Conservation (phyloP, 2,888 invertebrate species). For the Epinotia brunnichana region DNA sequence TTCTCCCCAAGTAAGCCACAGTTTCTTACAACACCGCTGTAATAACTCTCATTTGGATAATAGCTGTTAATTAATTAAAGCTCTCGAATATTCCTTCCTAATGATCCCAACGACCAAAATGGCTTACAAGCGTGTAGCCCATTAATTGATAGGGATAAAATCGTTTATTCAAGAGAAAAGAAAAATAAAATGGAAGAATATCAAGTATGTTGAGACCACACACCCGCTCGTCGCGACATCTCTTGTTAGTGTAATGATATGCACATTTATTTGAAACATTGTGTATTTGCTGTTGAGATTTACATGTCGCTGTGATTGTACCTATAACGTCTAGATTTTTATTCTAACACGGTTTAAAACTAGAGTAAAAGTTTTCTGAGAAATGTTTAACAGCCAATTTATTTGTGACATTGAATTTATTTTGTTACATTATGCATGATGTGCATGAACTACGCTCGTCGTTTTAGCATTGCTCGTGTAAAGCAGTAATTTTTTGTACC, state of each 20-base stretch:
- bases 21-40: conserved; percentile 48
- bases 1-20: conserved; percentile 38
- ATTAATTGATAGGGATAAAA: conserved; percentile 74
- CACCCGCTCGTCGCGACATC: conserved; percentile 65
- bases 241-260: conserved; percentile 79
- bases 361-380: conserved; percentile 9
- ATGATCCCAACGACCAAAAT: conserved; percentile 72
- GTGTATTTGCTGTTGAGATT: conserved; percentile 52
- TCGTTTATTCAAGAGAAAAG: conserved; percentile 55
- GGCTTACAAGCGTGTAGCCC: conserved; percentile 70
- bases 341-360: conserved; percentile 34
- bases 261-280: conserved; percentile 78
- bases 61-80: conserved; percentile 77
- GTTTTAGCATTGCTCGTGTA: conserved; percentile 5
- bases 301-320: conserved; percentile 33
- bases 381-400: conserved; percentile 25
- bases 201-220: conserved; percentile 72
- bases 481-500: background rate
- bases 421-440: conserved; percentile 16
- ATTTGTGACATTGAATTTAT: conserved; percentile 13
- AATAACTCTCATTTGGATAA: conserved; percentile 72
- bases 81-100: conserved; percentile 68
- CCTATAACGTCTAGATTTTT: conserved; percentile 32
- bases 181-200: conserved; percentile 65
- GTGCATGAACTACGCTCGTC: conserved; percentile 10